phyloP scores from a whole-genome alignment of 2,797 vertebrate species.

The Natrix natrix region DNA sequence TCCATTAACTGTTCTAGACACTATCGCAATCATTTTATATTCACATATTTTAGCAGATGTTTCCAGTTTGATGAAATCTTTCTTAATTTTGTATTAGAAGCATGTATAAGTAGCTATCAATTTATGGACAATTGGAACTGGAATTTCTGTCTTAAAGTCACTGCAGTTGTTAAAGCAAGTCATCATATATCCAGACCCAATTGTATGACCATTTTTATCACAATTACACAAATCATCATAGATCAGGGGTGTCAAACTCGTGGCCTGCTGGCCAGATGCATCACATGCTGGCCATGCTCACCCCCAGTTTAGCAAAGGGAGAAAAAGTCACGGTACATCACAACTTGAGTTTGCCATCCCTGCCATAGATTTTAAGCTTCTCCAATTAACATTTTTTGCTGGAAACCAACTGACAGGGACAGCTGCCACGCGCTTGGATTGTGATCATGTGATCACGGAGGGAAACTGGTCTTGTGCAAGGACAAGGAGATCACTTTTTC shows the following conservation, averaged over 20 bases:
- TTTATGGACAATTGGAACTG: not conserved
- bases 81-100: not conserved
- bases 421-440: not conserved
- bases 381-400: not conserved
- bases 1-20: not conserved
- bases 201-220: not conserved
- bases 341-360: too few relatives aligned
- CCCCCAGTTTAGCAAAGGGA: too few relatives aligned
- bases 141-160: not conserved
- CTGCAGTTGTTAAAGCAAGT: not conserved
- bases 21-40: not conserved
- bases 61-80: not conserved
- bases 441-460: too few relatives aligned
- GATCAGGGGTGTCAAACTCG: too few relatives aligned
- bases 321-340: too few relatives aligned
- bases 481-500: too few relatives aligned
- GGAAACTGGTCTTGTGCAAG: too few relatives aligned
- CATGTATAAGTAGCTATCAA: not conserved
- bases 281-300: too few relatives aligned
- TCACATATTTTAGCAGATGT: not conserved
- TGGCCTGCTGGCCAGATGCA: accelerated
- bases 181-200: not conserved
- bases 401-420: not conserved
- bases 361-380: not conserved
- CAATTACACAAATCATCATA: not conserved